phyloP scores from a whole-genome alignment of 2,888 invertebrate species.

The Spisula solida region DNA sequence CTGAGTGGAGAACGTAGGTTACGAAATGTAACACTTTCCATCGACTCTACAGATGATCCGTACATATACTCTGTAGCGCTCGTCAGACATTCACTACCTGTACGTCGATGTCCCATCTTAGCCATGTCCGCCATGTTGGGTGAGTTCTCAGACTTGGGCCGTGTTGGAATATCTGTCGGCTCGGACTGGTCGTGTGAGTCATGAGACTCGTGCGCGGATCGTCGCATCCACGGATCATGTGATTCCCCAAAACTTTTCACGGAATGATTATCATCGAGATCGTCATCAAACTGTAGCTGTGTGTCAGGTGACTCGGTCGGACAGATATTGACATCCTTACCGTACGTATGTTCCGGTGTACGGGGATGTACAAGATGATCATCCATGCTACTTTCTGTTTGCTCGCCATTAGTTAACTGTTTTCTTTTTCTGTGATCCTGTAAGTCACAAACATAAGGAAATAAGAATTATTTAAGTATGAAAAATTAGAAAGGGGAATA shows the following conservation, averaged over 20 bases:
- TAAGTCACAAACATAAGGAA: conserved; percentile 25
- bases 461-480: too few relatives aligned
- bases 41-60: conserved; percentile 74
- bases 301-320: conserved; percentile 32
- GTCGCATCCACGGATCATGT: conserved; percentile 66
- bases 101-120: conserved; percentile 74
- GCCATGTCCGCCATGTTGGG: conserved; percentile 70
- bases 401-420: conserved; percentile 18
- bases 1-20: conserved; percentile 74
- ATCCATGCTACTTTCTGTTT: conserved; percentile 28
- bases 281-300: conserved; percentile 65
- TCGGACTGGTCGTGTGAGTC: too few relatives aligned
- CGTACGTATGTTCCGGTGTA: conserved; percentile 58
- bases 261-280: conserved; percentile 56
- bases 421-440: conserved; percentile 75
- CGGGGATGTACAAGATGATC: neutral
- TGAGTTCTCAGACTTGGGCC: conserved; percentile 34
- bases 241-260: conserved; percentile 54
- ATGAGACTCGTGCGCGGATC: conserved; percentile 43
- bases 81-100: conserved; percentile 82
- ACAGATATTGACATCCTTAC: conserved; percentile 66
- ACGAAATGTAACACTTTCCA: conserved; percentile 68
- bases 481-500: too few relatives aligned
- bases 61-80: conserved; percentile 76
- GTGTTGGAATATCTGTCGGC: conserved; percentile 25